Conservation (phyloP, 2,888 invertebrate species). For the Eupithecia centaureata region DNA sequence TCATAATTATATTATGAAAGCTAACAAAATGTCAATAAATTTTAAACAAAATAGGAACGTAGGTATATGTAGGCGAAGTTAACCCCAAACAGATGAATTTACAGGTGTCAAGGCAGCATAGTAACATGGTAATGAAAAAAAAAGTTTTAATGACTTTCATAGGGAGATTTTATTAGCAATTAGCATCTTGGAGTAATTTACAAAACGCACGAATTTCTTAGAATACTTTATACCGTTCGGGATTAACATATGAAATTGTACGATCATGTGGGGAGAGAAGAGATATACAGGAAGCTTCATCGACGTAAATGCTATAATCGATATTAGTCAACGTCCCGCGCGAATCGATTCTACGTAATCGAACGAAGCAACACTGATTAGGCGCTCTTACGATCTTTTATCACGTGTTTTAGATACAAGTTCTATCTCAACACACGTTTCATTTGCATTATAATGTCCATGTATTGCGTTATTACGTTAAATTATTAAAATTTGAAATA, state of each 20-base stretch:
- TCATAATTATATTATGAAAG: not conserved
- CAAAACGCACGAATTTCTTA: slow-evolving; percentile 53
- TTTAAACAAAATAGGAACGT: not conserved
- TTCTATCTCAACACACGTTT: slow-evolving; percentile 60
- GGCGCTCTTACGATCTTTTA: slow-evolving; percentile 60
- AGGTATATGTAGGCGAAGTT: too few species aligned
- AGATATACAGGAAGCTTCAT: slow-evolving; percentile 62
- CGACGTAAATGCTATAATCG: slow-evolving; percentile 74
- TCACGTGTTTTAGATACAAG: slow-evolving; percentile 63
- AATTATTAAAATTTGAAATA: slow-evolving; percentile 72
- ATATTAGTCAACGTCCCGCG: slow-evolving; percentile 69
- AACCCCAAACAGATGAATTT: not conserved
- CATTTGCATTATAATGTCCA: slow-evolving; percentile 72
- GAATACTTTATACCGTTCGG: slow-evolving; percentile 55
- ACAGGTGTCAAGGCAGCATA: not conserved
- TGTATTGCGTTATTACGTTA: slow-evolving; percentile 68
- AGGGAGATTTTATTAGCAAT: slow-evolving; percentile 25
- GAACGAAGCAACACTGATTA: slow-evolving; percentile 71
- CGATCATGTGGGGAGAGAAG: slow-evolving; percentile 57
- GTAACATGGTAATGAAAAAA: not conserved
- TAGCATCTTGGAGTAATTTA: slow-evolving; percentile 33
- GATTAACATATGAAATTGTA: slow-evolving; percentile 74
- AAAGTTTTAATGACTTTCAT: not conserved
- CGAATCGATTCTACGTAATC: slow-evolving; percentile 73
- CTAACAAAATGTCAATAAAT: not conserved